Percentiles rank a stretch among this genome's conserved stretches.
Evolutionary conservation across 1,140 invertebrate species (phyloP).

Genomic region (Drosophila tsacasi): DNA sequence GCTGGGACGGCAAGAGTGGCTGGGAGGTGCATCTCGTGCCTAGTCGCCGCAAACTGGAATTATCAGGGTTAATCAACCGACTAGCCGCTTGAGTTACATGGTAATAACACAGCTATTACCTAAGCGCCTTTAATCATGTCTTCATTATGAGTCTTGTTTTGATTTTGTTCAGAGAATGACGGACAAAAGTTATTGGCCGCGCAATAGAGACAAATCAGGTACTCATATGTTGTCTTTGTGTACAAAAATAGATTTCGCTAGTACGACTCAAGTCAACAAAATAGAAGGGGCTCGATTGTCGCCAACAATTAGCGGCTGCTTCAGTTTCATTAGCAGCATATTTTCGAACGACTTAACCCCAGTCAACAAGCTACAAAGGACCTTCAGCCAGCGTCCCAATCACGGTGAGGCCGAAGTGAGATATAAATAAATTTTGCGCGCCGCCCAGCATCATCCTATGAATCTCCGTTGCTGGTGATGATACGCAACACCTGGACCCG

Average conservation of each 20-base stretch:
- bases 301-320: conserved; percentile 71
- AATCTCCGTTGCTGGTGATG: conserved; percentile 48
- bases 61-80: conserved; percentile 2
- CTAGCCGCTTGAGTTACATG: not conserved
- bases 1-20: not conserved
- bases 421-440: conserved; percentile 63
- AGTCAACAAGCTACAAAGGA: conserved; percentile 43
- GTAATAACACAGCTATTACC: conserved; percentile 13
- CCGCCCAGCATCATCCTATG: not conserved
- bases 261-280: not conserved
- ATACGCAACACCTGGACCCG: conserved; percentile 67
- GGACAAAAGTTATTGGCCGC: conserved; percentile 4
- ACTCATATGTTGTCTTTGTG: not conserved
- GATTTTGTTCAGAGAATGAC: conserved; percentile 2
- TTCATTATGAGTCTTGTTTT: not conserved
- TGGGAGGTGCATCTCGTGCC: conserved; percentile 8
- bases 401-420: not conserved
- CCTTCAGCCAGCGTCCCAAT: not conserved
- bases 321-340: conserved; percentile 68
- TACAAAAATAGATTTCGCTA: conserved; percentile 19
- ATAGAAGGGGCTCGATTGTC: not conserved
- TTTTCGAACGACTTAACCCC: conserved; percentile 68
- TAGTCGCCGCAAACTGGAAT: conserved; percentile 14
- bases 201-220: not conserved
- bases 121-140: not conserved